Evolutionary conservation across 2,797 vertebrate species (phyloP).

Genomic region (Helicolenus hilgendorfi): DNA sequence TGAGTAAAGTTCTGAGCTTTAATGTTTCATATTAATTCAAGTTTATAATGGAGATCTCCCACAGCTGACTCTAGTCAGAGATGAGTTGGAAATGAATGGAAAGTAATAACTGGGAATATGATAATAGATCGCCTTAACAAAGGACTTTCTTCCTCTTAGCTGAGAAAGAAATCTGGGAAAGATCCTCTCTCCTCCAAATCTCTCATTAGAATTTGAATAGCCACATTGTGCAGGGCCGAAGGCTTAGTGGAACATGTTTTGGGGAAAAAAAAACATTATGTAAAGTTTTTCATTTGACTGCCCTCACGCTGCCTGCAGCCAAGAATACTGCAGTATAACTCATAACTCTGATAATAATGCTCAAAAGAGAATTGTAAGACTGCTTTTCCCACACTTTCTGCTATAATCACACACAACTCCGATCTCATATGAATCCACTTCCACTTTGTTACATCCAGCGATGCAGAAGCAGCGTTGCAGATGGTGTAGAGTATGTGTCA

Average conservation of each 20-base stretch:
- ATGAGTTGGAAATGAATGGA: neutral
- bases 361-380: neutral
- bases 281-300: constrained; percentile 35
- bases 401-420: neutral
- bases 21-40: neutral
- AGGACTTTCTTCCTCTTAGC: neutral
- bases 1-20: neutral
- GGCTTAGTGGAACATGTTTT: constrained; percentile 1
- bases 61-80: neutral
- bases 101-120: constrained; percentile 1
- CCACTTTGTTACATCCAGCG: neutral
- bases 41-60: neutral
- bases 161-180: constrained; percentile 3
- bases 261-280: neutral
- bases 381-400: neutral
- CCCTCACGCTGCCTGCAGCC: constrained; percentile 17
- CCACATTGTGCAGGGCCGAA: neutral
- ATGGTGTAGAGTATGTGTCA: constrained; percentile 35
- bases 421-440: neutral
- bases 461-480: constrained; percentile 31
- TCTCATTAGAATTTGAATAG: constrained; percentile 41
- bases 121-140: neutral
- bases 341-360: neutral
- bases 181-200: constrained; percentile 4
- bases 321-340: neutral